phyloP scores from a whole-genome alignment of 2,888 invertebrate genomes.

The Julus scanicus region DNA sequence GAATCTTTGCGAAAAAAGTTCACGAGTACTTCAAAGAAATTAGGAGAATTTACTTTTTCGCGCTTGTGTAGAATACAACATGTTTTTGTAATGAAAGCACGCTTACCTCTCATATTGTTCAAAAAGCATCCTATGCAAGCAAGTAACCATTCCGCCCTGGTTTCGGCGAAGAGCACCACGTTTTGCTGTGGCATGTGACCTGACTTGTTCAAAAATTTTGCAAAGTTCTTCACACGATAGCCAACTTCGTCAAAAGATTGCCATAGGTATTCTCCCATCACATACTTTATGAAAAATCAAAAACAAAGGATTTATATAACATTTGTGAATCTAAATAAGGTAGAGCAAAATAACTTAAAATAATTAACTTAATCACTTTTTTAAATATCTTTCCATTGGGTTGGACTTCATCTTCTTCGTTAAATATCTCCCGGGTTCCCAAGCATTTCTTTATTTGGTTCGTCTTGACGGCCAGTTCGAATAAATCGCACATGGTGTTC shows the following conservation, averaged over 20 bases:
- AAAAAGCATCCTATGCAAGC: slow-evolving; percentile 96
- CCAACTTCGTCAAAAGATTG: slow-evolving; percentile 83
- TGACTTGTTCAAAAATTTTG: slow-evolving; percentile 83
- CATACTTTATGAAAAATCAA: slow-evolving; percentile 56
- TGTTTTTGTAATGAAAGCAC: background rate
- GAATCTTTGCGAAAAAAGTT: background rate
- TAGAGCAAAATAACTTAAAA: slow-evolving; percentile 23
- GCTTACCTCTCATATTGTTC: slow-evolving; percentile 83
- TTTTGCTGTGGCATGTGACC: slow-evolving; percentile 80
- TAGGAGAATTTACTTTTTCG: background rate
- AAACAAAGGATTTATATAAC: slow-evolving; percentile 4
- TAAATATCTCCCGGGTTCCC: slow-evolving; percentile 89
- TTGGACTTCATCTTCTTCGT: slow-evolving; percentile 94
- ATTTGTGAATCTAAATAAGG: background rate
- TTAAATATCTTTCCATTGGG: slow-evolving; percentile 95
- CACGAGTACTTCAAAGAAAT: background rate
- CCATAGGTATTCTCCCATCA: slow-evolving; percentile 87
- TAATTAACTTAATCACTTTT: slow-evolving; percentile 74
- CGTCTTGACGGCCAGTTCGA: slow-evolving; percentile 80
- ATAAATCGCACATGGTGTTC: slow-evolving; percentile 72
- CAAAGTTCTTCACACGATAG: slow-evolving; percentile 79
- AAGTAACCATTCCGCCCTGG: slow-evolving; percentile 97
- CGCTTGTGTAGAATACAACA: background rate
- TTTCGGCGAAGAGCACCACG: slow-evolving; percentile 96
- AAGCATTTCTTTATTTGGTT: slow-evolving; percentile 82